A percentile compares a stretch with the other conserved stretches of the same genome.
Evolutionary conservation across 2,113 vertebrate genomes (phyloP).

Genomic region (Plestiodon gilberti): DNA sequence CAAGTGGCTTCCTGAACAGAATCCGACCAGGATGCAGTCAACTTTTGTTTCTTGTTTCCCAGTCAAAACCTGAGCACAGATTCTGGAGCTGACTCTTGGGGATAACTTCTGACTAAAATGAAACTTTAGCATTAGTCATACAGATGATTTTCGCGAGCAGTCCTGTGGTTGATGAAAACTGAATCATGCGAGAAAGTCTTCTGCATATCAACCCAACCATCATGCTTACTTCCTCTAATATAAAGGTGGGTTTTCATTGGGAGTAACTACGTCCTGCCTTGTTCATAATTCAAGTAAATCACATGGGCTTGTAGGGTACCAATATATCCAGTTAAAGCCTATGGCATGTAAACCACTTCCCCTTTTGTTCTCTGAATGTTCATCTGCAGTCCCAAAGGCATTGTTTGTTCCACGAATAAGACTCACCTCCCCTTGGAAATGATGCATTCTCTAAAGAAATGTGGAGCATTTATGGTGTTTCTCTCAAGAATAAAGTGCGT

Average conservation of each 20-base stretch:
- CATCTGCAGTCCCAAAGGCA: neutral
- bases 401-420: neutral
- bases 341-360: neutral
- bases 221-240: neutral
- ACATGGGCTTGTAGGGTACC: neutral
- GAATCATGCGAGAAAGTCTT: neutral
- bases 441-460: neutral
- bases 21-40: neutral
- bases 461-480: slow-evolving; percentile 1
- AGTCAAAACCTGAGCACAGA: neutral
- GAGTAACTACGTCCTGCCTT: neutral
- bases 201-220: neutral
- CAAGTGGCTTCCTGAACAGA: neutral
- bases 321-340: neutral
- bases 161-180: neutral
- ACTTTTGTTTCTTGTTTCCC: neutral
- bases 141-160: too few species aligned
- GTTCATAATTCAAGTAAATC: neutral
- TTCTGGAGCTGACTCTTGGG: neutral
- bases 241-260: neutral
- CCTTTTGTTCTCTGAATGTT: neutral
- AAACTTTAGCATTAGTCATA: neutral
- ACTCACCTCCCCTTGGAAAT: neutral
- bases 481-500: neutral
- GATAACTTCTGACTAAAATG: neutral